These are phyloP conservation scores for Lampropteryx suffumata DNA, from an alignment of 2,888 invertebrate species.

Conservation along the genomic window DNA sequence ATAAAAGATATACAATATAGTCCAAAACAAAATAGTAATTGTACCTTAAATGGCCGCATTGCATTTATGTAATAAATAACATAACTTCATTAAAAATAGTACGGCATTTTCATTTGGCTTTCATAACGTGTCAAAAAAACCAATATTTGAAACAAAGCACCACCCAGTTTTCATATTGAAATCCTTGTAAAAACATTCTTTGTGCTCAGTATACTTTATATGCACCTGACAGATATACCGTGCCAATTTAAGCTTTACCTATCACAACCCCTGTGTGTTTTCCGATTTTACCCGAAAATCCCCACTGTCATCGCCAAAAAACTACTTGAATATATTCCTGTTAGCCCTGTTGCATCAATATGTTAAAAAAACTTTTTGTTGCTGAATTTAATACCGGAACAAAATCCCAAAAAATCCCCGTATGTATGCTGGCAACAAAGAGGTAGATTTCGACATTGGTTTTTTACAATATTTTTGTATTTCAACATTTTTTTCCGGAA, in stretches of 20 bases:
- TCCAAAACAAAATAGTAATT: too few relatives aligned
- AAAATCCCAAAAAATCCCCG: conserved; percentile 42
- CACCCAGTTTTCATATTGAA: neutral
- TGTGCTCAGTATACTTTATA: neutral
- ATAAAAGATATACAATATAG: too few relatives aligned
- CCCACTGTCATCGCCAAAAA: conserved; percentile 11
- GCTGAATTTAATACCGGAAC: conserved; percentile 39
- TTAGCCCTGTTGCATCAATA: conserved; percentile 18
- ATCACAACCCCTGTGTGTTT: conserved; percentile 14
- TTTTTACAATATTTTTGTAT: conserved; percentile 40
- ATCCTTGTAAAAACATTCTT: conserved; percentile 2
- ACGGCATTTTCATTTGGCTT: too few relatives aligned
- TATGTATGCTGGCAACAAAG: conserved; percentile 25
- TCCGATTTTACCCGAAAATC: conserved; percentile 9
- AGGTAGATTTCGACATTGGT: conserved; percentile 23
- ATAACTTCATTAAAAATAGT: too few relatives aligned
- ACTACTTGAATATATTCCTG: conserved; percentile 18
- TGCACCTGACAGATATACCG: conserved; percentile 9
- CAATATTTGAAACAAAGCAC: neutral
- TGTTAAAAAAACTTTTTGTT: conserved; percentile 30
- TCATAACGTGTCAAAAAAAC: neutral
- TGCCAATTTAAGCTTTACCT: conserved; percentile 10
- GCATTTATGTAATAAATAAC: too few relatives aligned
- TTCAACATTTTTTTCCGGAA: conserved; percentile 41
- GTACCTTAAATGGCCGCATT: too few relatives aligned